phyloP scores from a whole-genome alignment of 2,888 invertebrate genomes.

The Buathra laborator region DNA sequence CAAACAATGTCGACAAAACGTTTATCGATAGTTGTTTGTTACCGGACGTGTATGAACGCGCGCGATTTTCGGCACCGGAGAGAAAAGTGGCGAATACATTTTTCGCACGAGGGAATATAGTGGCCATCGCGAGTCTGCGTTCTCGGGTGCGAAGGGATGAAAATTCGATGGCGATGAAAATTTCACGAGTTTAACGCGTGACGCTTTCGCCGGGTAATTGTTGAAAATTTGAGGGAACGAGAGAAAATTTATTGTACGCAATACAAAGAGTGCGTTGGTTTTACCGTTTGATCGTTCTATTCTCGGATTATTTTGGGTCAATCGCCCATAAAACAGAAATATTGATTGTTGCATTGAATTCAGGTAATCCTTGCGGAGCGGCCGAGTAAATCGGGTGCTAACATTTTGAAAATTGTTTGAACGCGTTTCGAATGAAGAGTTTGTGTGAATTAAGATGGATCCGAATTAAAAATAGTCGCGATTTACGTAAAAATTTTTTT shows the following conservation, averaged over 20 bases:
- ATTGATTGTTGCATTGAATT: not conserved
- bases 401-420: not conserved
- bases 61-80: not conserved
- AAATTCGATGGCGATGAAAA: conserved; percentile 4
- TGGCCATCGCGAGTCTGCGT: not conserved
- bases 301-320: not conserved
- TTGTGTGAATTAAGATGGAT: too few species aligned
- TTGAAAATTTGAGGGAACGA: not conserved
- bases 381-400: too few species aligned
- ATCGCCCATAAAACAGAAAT: not conserved
- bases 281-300: not conserved
- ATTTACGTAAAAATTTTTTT: too few species aligned
- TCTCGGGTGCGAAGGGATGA: not conserved
- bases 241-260: not conserved
- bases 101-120: too few species aligned
- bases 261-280: too few species aligned
- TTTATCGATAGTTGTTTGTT: conserved; percentile 17
- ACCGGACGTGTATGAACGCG: conserved; percentile 1
- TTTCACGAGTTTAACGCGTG: not conserved
- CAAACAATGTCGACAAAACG: conserved; percentile 26
- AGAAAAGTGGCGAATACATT: not conserved
- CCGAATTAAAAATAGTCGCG: too few species aligned
- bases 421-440: too few species aligned
- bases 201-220: not conserved
- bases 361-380: too few species aligned